These are phyloP conservation scores for Enteromius radiatus DNA, from an alignment of 2,797 vertebrate genomes.

Conservation along the genomic window DNA sequence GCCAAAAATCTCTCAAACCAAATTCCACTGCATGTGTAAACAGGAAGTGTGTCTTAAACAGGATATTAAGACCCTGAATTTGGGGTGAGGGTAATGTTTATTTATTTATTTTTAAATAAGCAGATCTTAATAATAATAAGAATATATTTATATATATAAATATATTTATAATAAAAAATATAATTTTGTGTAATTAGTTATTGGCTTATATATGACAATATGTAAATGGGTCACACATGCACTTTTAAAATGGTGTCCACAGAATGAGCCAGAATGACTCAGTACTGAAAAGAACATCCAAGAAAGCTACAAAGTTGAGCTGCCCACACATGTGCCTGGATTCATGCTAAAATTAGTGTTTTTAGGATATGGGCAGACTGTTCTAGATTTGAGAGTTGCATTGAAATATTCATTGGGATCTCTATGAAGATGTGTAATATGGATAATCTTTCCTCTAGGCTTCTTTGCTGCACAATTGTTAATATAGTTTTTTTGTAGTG, in stretches of 20 bases:
- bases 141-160: not conserved
- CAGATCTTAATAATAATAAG: not conserved
- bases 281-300: conserved; percentile 6
- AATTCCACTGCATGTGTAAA: conserved; percentile 65
- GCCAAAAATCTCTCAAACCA: conserved; percentile 67
- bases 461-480: not conserved
- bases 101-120: not conserved
- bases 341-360: conserved; percentile 20
- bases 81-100: not conserved
- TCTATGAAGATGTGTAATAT: not conserved
- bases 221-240: conserved; percentile 1
- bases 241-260: not conserved
- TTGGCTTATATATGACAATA: not conserved
- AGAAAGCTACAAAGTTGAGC: conserved; percentile 11
- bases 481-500: not conserved
- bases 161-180: not conserved
- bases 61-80: not conserved
- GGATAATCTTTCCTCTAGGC: not conserved
- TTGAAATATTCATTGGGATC: conserved; percentile 9
- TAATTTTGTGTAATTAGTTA: conserved; percentile 23
- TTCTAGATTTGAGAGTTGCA: conserved; percentile 37
- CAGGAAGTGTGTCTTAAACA: conserved; percentile 63
- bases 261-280: conserved; percentile 34
- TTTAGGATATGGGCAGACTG: conserved; percentile 6
- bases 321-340: not conserved